A percentile compares a stretch with the other conserved stretches of the same genome.
phyloP scores from a whole-genome alignment of 2,888 invertebrate species.

The Smittia aterrima region DNA sequence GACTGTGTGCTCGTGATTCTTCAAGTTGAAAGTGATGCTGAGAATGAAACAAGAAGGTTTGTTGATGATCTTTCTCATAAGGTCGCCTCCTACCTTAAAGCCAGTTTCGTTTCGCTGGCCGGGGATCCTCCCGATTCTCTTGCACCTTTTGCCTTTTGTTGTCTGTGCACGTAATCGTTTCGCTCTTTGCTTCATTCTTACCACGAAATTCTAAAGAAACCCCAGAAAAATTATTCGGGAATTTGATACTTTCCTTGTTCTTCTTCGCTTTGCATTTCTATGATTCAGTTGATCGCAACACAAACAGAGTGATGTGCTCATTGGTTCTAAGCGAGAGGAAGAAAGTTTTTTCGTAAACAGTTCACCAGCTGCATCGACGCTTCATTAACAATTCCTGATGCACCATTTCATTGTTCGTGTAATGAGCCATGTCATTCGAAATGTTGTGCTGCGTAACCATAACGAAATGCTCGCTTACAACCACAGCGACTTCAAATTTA shows the following conservation, averaged over 20 bases:
- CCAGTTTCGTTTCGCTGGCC: background rate
- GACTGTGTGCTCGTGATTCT: background rate
- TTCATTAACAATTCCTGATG: conserved; percentile 38
- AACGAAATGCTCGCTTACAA: background rate
- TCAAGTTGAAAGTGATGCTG: background rate
- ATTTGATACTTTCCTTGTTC: conserved; percentile 29
- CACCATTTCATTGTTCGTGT: conserved; percentile 27
- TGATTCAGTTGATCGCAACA: background rate
- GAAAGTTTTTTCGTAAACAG: conserved; percentile 5
- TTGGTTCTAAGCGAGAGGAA: background rate
- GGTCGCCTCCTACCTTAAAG: background rate
- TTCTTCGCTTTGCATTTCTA: background rate
- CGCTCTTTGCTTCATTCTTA: background rate
- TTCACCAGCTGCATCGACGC: conserved; percentile 24
- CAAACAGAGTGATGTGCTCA: conserved; percentile 26
- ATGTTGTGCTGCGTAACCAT: conserved; percentile 8
- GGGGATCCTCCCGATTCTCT: conserved; percentile 3
- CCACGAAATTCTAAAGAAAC: background rate
- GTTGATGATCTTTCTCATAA: background rate
- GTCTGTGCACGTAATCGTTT: background rate
- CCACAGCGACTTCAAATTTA: background rate
- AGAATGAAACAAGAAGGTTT: background rate
- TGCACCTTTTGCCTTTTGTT: conserved; percentile 26
- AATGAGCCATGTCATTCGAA: conserved; percentile 40
- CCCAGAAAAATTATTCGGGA: background rate